Percentiles rank a stretch among this genome's conserved stretches.
phyloP scores from a whole-genome alignment of 2,888 invertebrate species.

The Netelia inedita region DNA sequence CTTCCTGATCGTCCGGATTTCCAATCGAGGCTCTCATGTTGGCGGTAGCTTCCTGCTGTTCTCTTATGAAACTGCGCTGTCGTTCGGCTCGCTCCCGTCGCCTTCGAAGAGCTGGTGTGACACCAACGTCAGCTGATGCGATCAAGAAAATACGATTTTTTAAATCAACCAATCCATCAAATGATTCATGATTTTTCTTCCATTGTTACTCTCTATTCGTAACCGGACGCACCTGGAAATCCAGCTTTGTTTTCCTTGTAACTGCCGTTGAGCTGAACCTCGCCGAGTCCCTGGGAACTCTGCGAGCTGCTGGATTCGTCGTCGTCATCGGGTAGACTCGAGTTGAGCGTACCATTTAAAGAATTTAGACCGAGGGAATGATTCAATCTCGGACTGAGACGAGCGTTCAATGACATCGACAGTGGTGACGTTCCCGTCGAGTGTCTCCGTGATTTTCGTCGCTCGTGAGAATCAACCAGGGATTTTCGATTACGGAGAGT shows the following conservation, averaged over 20 bases:
- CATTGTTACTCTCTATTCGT: not conserved
- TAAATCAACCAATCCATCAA: not conserved
- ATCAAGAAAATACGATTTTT: conserved; percentile 6
- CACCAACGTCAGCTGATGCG: conserved; percentile 88
- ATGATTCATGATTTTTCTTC: not conserved
- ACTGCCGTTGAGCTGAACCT: conserved; percentile 86
- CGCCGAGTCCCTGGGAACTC: conserved; percentile 86
- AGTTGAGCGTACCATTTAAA: conserved; percentile 81
- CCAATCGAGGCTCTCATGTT: conserved; percentile 85
- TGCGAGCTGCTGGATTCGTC: conserved; percentile 88
- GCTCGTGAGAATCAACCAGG: conserved; percentile 88
- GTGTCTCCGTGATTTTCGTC: conserved; percentile 92
- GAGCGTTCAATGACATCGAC: conserved; percentile 81
- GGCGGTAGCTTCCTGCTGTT: conserved; percentile 90
- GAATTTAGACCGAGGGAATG: conserved; percentile 81
- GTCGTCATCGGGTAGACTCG: conserved; percentile 85
- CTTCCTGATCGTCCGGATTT: conserved; percentile 82
- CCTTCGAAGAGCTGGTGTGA: conserved; percentile 92
- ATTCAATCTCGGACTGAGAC: conserved; percentile 82
- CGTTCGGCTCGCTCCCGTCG: conserved; percentile 94
- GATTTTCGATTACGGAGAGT: conserved; percentile 90
- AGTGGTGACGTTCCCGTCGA: conserved; percentile 89
- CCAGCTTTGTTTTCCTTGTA: conserved; percentile 87
- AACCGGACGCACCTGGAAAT: conserved; percentile 58
- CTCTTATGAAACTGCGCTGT: conserved; percentile 93